A percentile compares a stretch with the other conserved stretches of the same genome.
Evolutionary conservation across 2,113 vertebrate species (phyloP).

Genomic region (Merops nubicus): DNA sequence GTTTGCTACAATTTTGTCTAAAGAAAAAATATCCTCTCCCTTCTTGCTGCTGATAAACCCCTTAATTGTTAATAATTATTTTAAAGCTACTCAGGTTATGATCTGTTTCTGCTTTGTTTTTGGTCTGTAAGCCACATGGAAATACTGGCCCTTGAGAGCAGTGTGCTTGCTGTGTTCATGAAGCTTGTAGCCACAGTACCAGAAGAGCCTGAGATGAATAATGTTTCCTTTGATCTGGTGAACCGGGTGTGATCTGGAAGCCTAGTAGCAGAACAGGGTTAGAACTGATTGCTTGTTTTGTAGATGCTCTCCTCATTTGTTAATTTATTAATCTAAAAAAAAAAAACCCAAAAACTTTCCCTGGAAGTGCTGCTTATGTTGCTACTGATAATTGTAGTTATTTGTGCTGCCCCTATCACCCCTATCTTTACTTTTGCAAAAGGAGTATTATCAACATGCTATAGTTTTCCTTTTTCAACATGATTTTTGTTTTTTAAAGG

Average conservation of each 20-base stretch:
- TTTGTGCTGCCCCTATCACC: background rate
- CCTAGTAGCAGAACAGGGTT: background rate
- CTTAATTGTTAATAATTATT: background rate
- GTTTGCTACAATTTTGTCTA: background rate
- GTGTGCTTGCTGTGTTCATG: background rate
- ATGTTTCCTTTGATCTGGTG: background rate
- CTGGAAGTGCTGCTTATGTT: background rate
- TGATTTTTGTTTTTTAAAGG: background rate
- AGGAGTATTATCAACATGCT: background rate
- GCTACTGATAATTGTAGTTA: background rate
- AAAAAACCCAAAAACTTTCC: too few relatives aligned
- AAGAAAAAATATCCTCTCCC: background rate
- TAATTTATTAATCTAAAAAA: background rate
- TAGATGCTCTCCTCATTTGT: background rate
- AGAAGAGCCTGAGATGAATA: background rate
- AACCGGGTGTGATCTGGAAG: background rate
- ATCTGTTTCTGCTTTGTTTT: background rate
- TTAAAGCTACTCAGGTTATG: background rate
- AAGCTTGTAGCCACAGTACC: background rate
- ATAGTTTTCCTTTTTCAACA: background rate
- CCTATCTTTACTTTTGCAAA: background rate
- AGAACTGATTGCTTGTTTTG: background rate
- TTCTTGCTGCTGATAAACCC: background rate
- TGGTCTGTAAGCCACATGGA: background rate
- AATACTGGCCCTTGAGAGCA: background rate